Conservation (phyloP, 1,140 invertebrate genomes). For the Zaprionus ornatus region DNA sequence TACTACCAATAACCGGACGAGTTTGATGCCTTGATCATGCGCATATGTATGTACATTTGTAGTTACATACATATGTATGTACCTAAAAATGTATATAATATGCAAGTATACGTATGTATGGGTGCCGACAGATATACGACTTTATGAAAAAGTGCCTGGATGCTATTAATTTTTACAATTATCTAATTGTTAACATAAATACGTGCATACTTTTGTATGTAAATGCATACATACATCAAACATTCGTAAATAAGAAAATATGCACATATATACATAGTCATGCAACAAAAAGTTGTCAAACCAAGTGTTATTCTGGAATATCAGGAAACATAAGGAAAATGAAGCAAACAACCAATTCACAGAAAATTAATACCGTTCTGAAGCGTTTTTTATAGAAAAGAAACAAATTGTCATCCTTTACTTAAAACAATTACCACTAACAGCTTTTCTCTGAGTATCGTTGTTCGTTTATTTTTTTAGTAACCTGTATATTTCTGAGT, state of each 20-base stretch:
- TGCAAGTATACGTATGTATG: neutral
- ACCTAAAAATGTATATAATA: slow-evolving; percentile 2
- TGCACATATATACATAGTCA: neutral
- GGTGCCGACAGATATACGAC: neutral
- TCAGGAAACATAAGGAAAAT: neutral
- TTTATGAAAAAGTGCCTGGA: slow-evolving; percentile 1
- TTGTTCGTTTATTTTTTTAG: too few relatives aligned
- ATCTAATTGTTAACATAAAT: neutral
- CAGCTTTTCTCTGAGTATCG: too few relatives aligned
- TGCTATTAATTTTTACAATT: neutral
- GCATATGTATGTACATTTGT: slow-evolving; percentile 13
- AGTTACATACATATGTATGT: slow-evolving; percentile 4
- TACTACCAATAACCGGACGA: slow-evolving; percentile 1
- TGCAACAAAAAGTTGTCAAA: neutral
- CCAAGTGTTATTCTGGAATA: neutral
- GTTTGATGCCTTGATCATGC: slow-evolving; percentile 1
- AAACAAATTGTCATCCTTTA: too few relatives aligned
- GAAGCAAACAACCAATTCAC: neutral
- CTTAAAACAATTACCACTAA: too few relatives aligned
- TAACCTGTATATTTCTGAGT: too few relatives aligned
- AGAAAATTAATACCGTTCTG: neutral
- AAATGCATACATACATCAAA: neutral
- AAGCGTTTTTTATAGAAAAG: neutral
- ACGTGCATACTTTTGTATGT: neutral
- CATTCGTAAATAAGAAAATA: neutral